These are phyloP conservation scores for Coregonus suidteri DNA, from an alignment of 2,797 vertebrate species.

Conservation along the genomic window DNA sequence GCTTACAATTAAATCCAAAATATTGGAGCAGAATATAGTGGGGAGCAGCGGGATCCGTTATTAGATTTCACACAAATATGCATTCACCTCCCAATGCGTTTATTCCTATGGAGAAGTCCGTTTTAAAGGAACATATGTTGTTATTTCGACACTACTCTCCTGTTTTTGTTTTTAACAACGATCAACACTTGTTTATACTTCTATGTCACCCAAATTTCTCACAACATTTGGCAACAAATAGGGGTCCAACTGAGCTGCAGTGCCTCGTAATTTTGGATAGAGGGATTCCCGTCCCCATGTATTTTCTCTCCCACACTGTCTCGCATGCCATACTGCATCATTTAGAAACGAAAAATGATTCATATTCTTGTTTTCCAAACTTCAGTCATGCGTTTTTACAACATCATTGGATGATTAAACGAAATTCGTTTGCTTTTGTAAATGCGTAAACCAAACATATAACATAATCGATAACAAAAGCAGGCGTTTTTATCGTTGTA, in stretches of 20 bases:
- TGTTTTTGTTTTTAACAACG: background rate
- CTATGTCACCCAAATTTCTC: background rate
- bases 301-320: slow-evolving; percentile 37
- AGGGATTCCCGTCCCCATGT: slow-evolving; percentile 1
- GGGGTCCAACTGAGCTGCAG: slow-evolving; percentile 4
- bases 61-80: slow-evolving; percentile 30
- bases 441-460: no score
- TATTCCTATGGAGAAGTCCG: background rate
- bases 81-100: slow-evolving; percentile 18
- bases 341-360: background rate
- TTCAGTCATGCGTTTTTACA: slow-evolving; percentile 11
- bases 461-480: background rate
- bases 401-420: background rate
- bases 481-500: background rate
- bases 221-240: slow-evolving; percentile 4
- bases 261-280: slow-evolving; percentile 9
- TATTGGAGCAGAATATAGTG: slow-evolving; percentile 4
- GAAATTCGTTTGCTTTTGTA: background rate
- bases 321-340: background rate
- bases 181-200: background rate
- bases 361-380: slow-evolving; percentile 26
- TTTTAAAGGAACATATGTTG: background rate
- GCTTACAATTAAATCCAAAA: slow-evolving; percentile 28
- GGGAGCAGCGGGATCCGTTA: background rate
- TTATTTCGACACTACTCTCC: background rate